Conservation (phyloP, 2,113 vertebrate genomes). For the Siphamia tubifer region DNA sequence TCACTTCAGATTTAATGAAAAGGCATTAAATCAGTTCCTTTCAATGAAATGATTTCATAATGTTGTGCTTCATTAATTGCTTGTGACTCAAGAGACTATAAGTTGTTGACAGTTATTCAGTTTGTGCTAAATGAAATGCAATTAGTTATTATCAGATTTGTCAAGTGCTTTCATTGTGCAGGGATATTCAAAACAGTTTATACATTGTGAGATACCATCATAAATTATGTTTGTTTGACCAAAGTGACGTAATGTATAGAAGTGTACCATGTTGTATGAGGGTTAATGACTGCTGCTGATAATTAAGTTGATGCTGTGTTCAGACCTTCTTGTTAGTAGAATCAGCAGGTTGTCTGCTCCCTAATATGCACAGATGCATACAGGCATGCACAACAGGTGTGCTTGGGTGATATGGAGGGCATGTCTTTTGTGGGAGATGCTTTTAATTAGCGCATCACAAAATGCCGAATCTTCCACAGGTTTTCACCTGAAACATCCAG, state of each 20-base stretch:
- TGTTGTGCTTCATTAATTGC: neutral
- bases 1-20: neutral
- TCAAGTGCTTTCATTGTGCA: no score
- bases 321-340: neutral
- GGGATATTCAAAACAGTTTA: neutral
- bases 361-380: neutral
- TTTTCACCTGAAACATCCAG: constrained; percentile 41
- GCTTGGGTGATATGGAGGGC: constrained; percentile 5
- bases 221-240: neutral
- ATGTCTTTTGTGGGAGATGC: constrained; percentile 21
- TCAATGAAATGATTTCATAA: neutral
- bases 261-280: neutral
- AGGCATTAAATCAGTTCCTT: neutral
- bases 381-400: neutral
- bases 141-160: no score
- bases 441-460: constrained; percentile 60
- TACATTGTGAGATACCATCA: neutral
- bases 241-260: neutral
- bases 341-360: constrained; percentile 9
- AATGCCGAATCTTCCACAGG: constrained; percentile 21
- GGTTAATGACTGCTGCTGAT: constrained; percentile 4
- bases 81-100: no score
- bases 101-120: no score
- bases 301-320: constrained; percentile 14
- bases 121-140: no score